Evolutionary conservation across 53 echinoderm and acorn worm species (phyloP), one percentile per base, ranked within the genome.

Genomic region (Apostichopus leukothele): DNA sequence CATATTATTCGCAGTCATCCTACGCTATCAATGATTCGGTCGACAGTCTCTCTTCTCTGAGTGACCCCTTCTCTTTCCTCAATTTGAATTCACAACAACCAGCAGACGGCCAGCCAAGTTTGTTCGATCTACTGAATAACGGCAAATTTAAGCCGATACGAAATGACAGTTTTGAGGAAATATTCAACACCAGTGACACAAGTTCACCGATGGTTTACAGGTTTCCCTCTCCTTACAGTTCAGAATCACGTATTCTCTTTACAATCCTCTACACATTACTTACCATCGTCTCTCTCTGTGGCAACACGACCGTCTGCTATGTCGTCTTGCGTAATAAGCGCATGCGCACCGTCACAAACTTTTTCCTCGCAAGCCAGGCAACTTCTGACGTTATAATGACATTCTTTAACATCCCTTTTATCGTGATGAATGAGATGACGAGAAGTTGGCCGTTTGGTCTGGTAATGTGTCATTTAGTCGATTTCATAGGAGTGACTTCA

Each of bases 301-400:
- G 98, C 4, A 97, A 97, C 90, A 91, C 94, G 54, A 93, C 94
- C 1, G 97, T 98, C 22, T 92, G 94, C 80, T 88, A 94, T 79
- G 94, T 95, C 21, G 95, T 98, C 50, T 87, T 93, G 23, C 87
- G 95, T 50, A 95, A 91, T 67, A 94, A 92, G 52, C 90, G 94
- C 68, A 93, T 98, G 94, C 92, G 95, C n/a, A 93, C 92, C 14
- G 95, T 95, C 51, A 95, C 97, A 50, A 94, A 97, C 88, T 94
- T 97, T 89, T 97, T 97, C 81, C 86, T 97, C 52, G 95, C 95
- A 52, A 97, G 94, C 76, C 97, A 95, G 83, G 97, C 97, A 4
- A 88, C 93, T 14, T 95, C 95, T 8, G 97, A 97, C 79, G 89
- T 97, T 52, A 75, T 95, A 26, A 94, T 97, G 95, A 92, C 95